Evolutionary conservation across 2,888 invertebrate genomes (phyloP), one percentile per base, ranked within the genome.

Genomic region (Pomacea canaliculata): DNA sequence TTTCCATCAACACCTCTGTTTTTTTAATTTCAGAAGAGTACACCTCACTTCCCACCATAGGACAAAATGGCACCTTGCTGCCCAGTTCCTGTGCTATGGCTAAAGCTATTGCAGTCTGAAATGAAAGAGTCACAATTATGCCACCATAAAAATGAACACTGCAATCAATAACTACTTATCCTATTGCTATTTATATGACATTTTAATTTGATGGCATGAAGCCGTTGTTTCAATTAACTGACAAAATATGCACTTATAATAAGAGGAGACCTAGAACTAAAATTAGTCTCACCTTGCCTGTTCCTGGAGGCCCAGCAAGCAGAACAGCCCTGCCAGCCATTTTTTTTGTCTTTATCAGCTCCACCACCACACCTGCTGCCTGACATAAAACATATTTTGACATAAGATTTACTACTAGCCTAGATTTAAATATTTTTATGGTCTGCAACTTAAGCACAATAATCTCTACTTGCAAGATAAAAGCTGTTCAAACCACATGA

Each of bases 11-110:
- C 0, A 99, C 98, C 92, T 99, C 99, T 0, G 99, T 99, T 91
- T 99, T 99, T 91, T 99, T 99, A 49, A 99, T 98, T 92, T 99
- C 99, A 59, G 96, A 95, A 85, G 99, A 99, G 92, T 96, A 99
- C 0, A 99, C 99, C 88, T 93, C 93, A 82, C 93, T 93, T 16
- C 93, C 93, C 71, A 94, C 93, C 93, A 94, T 93, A 0, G 93
- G 93, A 87, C 93, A 93, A 86, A 93, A 94, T 7, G 93, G 93
- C 10, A 93, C 91, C 92, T 99, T 99, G 86, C 94, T 97, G 56
- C 99, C 99, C 16, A 99, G 92, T 89, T 99, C 99, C 89, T 99
- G 99, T 1, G 99, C 97, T 82, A 99, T 97, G 1, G 99, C 99
- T 77, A 99, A 91, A 0, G 99, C 99, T 84, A 99, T 96, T 0